Conservation (phyloP, 2,113 vertebrate species). For the Dipodomys ordii region DNA sequence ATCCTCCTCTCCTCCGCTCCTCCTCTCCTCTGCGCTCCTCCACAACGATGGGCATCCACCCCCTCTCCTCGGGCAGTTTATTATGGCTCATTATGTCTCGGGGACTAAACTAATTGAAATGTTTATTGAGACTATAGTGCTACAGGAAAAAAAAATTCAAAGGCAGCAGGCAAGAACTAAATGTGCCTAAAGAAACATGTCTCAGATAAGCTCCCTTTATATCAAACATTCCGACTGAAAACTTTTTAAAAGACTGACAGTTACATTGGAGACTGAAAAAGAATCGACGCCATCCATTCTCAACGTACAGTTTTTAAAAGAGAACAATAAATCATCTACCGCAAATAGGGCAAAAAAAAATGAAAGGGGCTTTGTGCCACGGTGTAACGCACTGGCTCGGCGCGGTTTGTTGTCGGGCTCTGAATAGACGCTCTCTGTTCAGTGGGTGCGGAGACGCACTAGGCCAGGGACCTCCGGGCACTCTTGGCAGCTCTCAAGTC, state of each 20-base stretch:
- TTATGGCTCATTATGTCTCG: slow-evolving; percentile 87
- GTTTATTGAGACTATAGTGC: slow-evolving; percentile 84
- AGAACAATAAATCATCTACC: slow-evolving; percentile 89
- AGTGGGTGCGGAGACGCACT: slow-evolving; percentile 90
- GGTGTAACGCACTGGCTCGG: slow-evolving; percentile 91
- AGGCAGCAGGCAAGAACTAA: slow-evolving; percentile 38
- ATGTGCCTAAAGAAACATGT: slow-evolving; percentile 42
- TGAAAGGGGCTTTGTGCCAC: slow-evolving; percentile 88
- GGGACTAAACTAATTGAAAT: slow-evolving; percentile 88
- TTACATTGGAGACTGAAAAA: slow-evolving; percentile 78
- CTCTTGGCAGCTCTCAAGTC: slow-evolving; percentile 90
- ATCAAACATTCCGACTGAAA: slow-evolving; percentile 56
- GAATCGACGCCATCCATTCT: slow-evolving; percentile 59
- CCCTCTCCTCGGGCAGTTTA: slow-evolving; percentile 84
- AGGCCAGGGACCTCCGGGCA: slow-evolving; percentile 89
- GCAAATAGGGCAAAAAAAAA: slow-evolving; percentile 88
- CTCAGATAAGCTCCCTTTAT: slow-evolving; percentile 62
- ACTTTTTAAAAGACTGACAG: slow-evolving; percentile 73
- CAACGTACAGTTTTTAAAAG: slow-evolving; percentile 80
- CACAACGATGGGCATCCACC: slow-evolving; percentile 85
- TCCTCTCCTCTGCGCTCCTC: too few species aligned
- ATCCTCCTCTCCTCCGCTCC: too few species aligned
- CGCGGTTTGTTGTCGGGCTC: slow-evolving; percentile 91
- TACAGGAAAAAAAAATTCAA: slow-evolving; percentile 77
- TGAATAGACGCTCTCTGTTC: slow-evolving; percentile 93